Evolutionary conservation across 1,140 invertebrate genomes (phyloP).

Genomic region (Platorchestia sp.): DNA sequence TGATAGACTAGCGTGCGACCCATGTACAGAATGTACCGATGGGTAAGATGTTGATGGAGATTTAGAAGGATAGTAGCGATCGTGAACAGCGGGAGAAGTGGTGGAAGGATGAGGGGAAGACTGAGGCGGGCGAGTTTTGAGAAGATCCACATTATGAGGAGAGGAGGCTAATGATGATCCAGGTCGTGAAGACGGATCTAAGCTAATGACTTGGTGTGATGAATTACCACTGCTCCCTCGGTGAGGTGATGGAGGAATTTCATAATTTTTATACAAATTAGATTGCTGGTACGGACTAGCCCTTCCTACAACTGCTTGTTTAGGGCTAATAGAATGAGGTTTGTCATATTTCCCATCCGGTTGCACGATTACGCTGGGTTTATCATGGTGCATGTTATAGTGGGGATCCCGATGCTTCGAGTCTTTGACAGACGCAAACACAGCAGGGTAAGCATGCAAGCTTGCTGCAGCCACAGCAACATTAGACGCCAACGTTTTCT

Average conservation of each 20-base stretch:
- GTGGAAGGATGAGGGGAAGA: conserved; percentile 69
- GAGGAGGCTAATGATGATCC: conserved; percentile 52
- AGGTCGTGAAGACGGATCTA: conserved; percentile 29
- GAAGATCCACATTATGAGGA: conserved; percentile 63
- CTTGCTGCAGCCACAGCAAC: conserved; percentile 61
- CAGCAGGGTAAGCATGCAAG: conserved; percentile 58
- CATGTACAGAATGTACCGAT: neutral
- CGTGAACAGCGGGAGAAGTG: conserved; percentile 68
- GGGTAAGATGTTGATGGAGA: conserved; percentile 42
- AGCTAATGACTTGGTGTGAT: conserved; percentile 31
- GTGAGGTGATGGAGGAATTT: conserved; percentile 60
- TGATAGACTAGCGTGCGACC: conserved; percentile 11
- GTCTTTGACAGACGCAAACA: conserved; percentile 61
- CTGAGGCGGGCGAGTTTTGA: conserved; percentile 70
- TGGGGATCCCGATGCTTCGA: conserved; percentile 63
- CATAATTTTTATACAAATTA: conserved; percentile 65
- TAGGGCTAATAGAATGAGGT: conserved; percentile 65
- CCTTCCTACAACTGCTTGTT: conserved; percentile 63
- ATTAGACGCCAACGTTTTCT: conserved; percentile 57
- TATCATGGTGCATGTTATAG: conserved; percentile 60
- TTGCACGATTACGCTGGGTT: conserved; percentile 65
- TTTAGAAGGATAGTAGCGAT: conserved; percentile 61
- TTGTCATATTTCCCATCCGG: conserved; percentile 66
- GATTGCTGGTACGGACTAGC: conserved; percentile 63
- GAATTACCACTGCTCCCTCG: conserved; percentile 51